Conservation (phyloP, 2,113 vertebrate species). For the Archocentrus centrarchus region DNA sequence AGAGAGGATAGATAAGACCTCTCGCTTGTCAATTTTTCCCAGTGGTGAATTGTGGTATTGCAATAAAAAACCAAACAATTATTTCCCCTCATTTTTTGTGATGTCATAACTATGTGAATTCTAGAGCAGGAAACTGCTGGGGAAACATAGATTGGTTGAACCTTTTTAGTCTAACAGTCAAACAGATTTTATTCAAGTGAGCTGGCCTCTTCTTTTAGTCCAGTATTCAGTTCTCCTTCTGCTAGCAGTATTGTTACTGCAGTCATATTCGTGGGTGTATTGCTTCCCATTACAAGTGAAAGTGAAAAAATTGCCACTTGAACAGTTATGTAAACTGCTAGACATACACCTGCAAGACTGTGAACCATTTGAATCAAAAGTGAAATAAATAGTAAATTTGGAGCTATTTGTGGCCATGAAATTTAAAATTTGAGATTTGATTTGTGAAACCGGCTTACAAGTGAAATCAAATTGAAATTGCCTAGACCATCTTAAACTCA, state of each 20-base stretch:
- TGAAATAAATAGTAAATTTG: neutral
- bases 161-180: neutral
- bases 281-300: conserved; percentile 1
- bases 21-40: neutral
- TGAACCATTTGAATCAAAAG: neutral
- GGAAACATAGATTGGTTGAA: neutral
- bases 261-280: neutral
- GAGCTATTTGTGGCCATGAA: neutral
- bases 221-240: neutral
- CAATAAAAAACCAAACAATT: neutral
- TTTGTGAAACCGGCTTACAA: neutral
- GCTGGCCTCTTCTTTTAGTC: neutral
- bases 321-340: neutral
- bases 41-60: neutral
- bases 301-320: neutral
- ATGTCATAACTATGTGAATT: neutral
- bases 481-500: neutral
- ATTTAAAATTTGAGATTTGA: neutral
- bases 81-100: neutral
- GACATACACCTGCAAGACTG: neutral
- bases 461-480: neutral
- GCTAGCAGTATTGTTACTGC: neutral
- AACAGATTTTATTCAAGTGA: neutral
- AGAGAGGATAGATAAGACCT: neutral
- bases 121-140: neutral